A percentile compares a stretch with the other conserved stretches of the same genome.
These are phyloP conservation scores for Clarias magur DNA, from an alignment of 2,113 vertebrate species.

Conservation along the genomic window DNA sequence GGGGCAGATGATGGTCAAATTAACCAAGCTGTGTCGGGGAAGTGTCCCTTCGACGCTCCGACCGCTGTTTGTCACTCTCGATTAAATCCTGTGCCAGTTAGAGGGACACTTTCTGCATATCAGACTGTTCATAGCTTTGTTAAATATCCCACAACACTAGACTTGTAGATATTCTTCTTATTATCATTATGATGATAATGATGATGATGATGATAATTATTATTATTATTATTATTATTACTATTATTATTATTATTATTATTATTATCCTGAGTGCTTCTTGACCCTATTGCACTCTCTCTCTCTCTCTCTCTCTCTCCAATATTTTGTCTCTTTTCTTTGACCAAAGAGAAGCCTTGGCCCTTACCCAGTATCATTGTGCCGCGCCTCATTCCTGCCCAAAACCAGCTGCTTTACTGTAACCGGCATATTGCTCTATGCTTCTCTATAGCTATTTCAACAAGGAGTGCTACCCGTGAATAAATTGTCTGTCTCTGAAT, in stretches of 20 bases:
- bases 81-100: constrained; percentile 29
- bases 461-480: constrained; percentile 51
- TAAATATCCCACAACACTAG: neutral
- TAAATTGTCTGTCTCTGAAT: constrained; percentile 80
- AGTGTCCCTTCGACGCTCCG: constrained; percentile 35
- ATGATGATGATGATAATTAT: no score
- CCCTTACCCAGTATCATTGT: constrained; percentile 12
- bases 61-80: constrained; percentile 47
- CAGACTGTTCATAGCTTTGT: constrained; percentile 15
- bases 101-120: constrained; percentile 12
- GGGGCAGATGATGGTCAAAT: constrained; percentile 29
- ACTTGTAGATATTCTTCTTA: no score
- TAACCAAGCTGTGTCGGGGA: constrained; percentile 25
- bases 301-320: neutral
- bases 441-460: constrained; percentile 73
- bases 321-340: constrained; percentile 26
- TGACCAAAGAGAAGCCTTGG: constrained; percentile 4
- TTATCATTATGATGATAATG: no score
- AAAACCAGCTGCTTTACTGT: constrained; percentile 73
- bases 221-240: no score
- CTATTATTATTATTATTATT: neutral
- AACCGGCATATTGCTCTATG: constrained; percentile 76
- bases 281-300: neutral
- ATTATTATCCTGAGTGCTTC: neutral
- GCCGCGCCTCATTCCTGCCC: constrained; percentile 46